Base-by-base conservation (phyloP, 1,140 invertebrate species). In the Bombyx mandarina region DNA sequence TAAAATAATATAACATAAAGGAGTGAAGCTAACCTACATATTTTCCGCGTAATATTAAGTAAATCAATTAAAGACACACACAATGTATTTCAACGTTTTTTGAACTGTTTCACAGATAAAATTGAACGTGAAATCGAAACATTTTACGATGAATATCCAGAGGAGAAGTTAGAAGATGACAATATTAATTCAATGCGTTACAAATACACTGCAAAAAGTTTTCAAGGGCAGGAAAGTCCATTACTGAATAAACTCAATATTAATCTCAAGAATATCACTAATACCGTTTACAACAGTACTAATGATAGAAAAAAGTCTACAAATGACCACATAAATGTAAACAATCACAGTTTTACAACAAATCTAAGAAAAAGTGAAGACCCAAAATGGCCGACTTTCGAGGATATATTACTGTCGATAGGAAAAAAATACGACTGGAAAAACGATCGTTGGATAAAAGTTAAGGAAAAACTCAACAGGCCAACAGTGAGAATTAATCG, bases 351-450 rank as follows among this genome's bases (percentile, higher is more conserved):
- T 35, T 35, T 35, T 35, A 35, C 26, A 5, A 35, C 26, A 3
- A 35, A 35, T 1, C 26, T 1, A 35, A 7, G 10, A 45, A n/a
- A 43, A 8, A n/a, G 5, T n/a, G 8, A 43, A 54, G 57, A 57
- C 47, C 45, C 60, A 43, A 56, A 57, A 48, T 84, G 83, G 83
- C 83, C 83, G 8, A 84, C 74, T 66, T 86, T 86, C 56, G 74
- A 83, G 61, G 81, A 84, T 48, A 79, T 86, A 6, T 62, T 86
- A 56, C 54, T 75, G 62, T 73, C 66, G 26, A 80, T 86, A 47
- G 83, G 83, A n/a, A 82, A 74, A 63, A 77, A 67, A 63, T 86
- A 84, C 54, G 80, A 86, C 55, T 84, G 81, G 81, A 84, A 84
- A 70, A 84, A 81, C 56, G 83, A 86, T 52, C 64, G 81, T 64